Base-by-base conservation (phyloP, 2,113 vertebrate genomes). In the Pedionomus torquatus region DNA sequence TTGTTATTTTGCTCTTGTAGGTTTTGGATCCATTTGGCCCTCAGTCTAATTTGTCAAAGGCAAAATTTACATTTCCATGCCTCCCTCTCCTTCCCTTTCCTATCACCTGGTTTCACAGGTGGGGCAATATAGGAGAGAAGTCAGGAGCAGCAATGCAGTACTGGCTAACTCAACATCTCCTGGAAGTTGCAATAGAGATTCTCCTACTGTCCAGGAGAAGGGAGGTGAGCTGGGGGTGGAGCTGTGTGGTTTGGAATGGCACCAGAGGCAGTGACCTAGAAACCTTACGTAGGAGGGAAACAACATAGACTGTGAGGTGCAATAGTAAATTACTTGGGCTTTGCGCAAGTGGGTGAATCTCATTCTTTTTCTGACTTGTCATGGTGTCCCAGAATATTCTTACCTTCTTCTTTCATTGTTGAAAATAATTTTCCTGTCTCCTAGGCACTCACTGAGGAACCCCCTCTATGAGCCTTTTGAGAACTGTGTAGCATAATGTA, bases 261-360 rank as follows among this genome's bases (percentile, higher is more conserved):
- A 75, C 26, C 80, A 81, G 76, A 78, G 72, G 58, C 7, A 4
- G 18, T 93, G 95, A 90, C 90, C 96, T 92, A 89, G 65, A 97
- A 97, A 95, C 24, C 37, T 87, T 61, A 61, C 2, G 77, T 30
- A 79, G 87, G 70, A 95, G 84, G 58, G 54, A 68, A 74, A 61
- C 57, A 94, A 76, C 48, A 51, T 7, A 71, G 72, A 63, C 68
- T 48, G 57, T 51, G 52, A 83, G 24, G 77, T 95, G 83, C 86
- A 97, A 93, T 21, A 75, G 74, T 26, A 89, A 81, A 68, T 94
- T 93, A 86, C 64, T 71, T 23, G 31, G 55, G 35, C 63, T 87
- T 96, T 96, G 94, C 49, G 3, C 91, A 96, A 97, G 63, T 31
- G 52, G 44, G 9, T 92, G 71, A 95, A 92, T 90, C 66, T 94